These are phyloP conservation scores for Gymnarchus niloticus DNA, from an alignment of 2,113 vertebrate species.

Conservation along the genomic window DNA sequence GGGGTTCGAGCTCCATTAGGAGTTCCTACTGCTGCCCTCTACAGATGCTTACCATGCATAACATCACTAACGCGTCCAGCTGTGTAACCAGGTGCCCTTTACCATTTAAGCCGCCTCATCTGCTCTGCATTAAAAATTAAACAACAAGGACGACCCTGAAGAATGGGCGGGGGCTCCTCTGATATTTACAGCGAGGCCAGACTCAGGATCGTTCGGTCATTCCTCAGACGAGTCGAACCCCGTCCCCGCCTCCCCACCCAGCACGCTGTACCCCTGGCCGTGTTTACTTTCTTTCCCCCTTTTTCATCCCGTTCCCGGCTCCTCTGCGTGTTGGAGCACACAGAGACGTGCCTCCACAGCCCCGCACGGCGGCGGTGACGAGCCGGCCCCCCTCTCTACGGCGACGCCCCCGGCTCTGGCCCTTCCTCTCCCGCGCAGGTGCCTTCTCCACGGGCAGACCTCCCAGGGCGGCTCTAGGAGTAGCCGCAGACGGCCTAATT, in stretches of 20 bases:
- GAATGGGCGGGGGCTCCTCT: neutral
- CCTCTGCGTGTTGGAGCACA: slow-evolving; percentile 8
- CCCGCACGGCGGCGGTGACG: too few species aligned
- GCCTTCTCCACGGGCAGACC: slow-evolving; percentile 16
- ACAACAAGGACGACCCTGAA: neutral
- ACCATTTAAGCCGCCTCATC: neutral
- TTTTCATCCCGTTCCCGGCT: neutral
- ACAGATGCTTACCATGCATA: neutral
- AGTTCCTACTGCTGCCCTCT: neutral
- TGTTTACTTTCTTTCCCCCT: neutral
- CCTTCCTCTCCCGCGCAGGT: neutral
- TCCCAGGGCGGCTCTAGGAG: slow-evolving; percentile 27
- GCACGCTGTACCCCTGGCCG: neutral
- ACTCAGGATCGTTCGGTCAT: neutral
- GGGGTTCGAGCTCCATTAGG: neutral
- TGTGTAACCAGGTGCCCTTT: neutral
- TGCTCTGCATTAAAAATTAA: neutral
- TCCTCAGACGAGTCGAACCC: neutral
- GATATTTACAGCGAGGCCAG: neutral
- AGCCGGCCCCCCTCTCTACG: neutral
- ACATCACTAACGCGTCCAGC: neutral
- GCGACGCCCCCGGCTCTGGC: neutral
- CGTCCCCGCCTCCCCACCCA: neutral
- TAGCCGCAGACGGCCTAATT: slow-evolving; percentile 43
- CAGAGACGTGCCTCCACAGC: slow-evolving; percentile 18